phyloP scores from a whole-genome alignment of 2,888 invertebrate species.

The Drosophila birchii region DNA sequence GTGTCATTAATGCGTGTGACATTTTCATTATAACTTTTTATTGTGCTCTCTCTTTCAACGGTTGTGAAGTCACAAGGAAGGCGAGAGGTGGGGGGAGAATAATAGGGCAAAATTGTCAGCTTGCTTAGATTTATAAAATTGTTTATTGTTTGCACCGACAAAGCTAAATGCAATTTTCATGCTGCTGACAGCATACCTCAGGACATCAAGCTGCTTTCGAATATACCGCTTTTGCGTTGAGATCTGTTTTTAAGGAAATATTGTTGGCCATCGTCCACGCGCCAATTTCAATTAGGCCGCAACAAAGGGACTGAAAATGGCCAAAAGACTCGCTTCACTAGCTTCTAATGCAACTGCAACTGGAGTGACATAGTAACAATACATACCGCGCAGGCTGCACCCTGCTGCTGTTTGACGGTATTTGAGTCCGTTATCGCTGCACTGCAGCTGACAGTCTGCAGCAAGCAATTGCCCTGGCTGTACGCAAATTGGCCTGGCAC shows the following conservation, averaged over 20 bases:
- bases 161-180: constrained; percentile 54
- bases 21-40: constrained; percentile 80
- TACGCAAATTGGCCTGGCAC: constrained; percentile 63
- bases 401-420: background rate
- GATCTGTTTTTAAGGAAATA: background rate
- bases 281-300: constrained; percentile 29
- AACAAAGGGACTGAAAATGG: constrained; percentile 12
- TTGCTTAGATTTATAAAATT: constrained; percentile 48
- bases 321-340: constrained; percentile 2
- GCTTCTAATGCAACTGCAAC: constrained; percentile 29
- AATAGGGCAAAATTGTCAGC: constrained; percentile 44
- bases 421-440: constrained; percentile 63
- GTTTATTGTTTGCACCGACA: constrained; percentile 39
- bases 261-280: constrained; percentile 5
- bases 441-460: constrained; percentile 62
- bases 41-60: constrained; percentile 36
- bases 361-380: constrained; percentile 5
- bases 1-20: constrained; percentile 83
- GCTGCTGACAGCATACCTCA: constrained; percentile 34
- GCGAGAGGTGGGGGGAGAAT: background rate
- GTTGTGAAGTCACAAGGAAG: background rate
- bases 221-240: constrained; percentile 3
- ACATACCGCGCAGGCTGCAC: constrained; percentile 4
- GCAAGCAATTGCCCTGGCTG: constrained; percentile 57
- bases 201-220: constrained; percentile 32